Base-by-base conservation (phyloP, 2,113 vertebrate genomes). In the Oreochromis niloticus region DNA sequence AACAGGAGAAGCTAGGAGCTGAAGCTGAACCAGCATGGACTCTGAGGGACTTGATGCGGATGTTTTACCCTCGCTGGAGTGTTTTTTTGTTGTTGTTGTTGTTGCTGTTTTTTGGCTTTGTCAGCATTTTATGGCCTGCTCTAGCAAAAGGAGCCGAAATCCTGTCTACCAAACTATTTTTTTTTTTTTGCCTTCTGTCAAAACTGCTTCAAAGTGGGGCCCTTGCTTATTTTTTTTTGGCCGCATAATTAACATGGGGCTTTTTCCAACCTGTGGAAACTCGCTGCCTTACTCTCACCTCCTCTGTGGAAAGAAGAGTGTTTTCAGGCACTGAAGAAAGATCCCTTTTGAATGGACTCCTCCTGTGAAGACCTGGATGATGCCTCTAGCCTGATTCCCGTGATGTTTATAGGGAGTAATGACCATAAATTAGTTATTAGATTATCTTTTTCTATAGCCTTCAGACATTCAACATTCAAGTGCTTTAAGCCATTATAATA, bases 111-210 rank as follows among this genome's bases (percentile, higher is more conserved):
- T 4, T 34, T 61, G 14, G 2, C 30, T 0, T n/a, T 36, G 30
- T 63, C 59, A 36, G 59, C 59, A 63, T 36, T 63, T 66, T 12
- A 12, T 7, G 36, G 32, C 17, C 32, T 66, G 32, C 17, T n/a
- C 32, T 17, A 3, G 9, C 9, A 36, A 63, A 34, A 78, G 11
- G 1, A 30, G 2, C 12, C 3, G 5, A 27, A 46, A 16, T 3
- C 39, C n/a, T 24, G 41, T 11, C 9, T 30, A 5, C 71, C 6
- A 4, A 7, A 30, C 43, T 11, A 4, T 5, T 19, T 30, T 71
- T 54, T 19, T 22, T 22, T 4, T 19, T 68, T 6, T 34, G 32
- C n/a, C 0, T 46, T 22, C 0, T 46, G 68, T 4, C 14, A 10
- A 30, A 73, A 73, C 41, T 30, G 43, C 71, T 50, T 78, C 1